Evolutionary conservation across 2,797 vertebrate species (phyloP), one percentile per base, ranked within the genome.

Genomic region (Trachops cirrhosus): DNA sequence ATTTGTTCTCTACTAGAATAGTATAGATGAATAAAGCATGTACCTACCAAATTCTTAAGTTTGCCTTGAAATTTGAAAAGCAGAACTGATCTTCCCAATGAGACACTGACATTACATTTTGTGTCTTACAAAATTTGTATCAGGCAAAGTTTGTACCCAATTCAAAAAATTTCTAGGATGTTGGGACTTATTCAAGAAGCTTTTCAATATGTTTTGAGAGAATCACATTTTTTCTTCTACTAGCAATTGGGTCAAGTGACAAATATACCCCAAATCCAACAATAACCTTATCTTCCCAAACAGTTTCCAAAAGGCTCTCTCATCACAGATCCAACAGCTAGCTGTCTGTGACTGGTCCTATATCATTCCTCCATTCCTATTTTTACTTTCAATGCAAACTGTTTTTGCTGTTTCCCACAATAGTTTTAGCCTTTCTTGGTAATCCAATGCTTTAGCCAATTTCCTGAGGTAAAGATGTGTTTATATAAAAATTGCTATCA

Each of bases 401-500:
- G 26, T 64, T 86, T 96, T 93, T 89, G 48, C 83, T 86, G 41
- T 92, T 96, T 96, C 78, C 86, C 91, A 91, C 79, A 96, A 93
- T 48, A 86, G 52, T 83, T 97, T 92, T 91, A 95, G 70, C 71
- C 91, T 96, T 97, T 91, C 86, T 96, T 93, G 91, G 95, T 94
- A 92, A 95, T 95, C 52, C 82, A 94, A 90, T 78, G 52, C 12
- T 90, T 37, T 64, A 80, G 77, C 7, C 86, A 90, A 89, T 96
- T 96, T 95, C 93, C 94, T 71, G 89, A 97, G 68, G 88, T 96
- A 96, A 96, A 95, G 82, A 83, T 86, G 54, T 96, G 77, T 94
- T 97, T 97, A 96, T 84, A 95, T 70, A 93, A 96, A 96, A 95
- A 89, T 74, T 85, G 77, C 77, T 97, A 95, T 93, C 93, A 90